A percentile compares a stretch with the other conserved stretches of the same genome.
Evolutionary conservation across 2,113 vertebrate genomes (phyloP).

Genomic region (Brachyistius frenatus): DNA sequence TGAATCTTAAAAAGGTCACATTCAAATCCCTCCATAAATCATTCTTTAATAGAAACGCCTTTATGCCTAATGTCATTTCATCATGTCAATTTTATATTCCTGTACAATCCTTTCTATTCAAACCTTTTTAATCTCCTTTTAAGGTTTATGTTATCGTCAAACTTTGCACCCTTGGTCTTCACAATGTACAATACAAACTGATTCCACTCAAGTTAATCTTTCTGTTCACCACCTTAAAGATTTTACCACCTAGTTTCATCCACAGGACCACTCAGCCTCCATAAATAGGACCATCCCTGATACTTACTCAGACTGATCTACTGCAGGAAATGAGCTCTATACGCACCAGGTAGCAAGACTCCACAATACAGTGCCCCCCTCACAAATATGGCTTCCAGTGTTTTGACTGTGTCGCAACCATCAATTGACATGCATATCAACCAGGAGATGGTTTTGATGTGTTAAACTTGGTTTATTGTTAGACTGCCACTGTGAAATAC

Average conservation of each 20-base stretch:
- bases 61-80: too few species aligned
- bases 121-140: too few species aligned
- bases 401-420: slow-evolving; percentile 54
- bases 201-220: slow-evolving; percentile 9
- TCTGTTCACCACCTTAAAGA: slow-evolving; percentile 18
- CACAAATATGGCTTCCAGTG: slow-evolving; percentile 47
- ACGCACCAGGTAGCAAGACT: slow-evolving; percentile 36
- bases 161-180: not conserved
- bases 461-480: slow-evolving; percentile 22
- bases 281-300: slow-evolving; percentile 71
- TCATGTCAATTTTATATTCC: too few species aligned
- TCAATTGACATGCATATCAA: slow-evolving; percentile 41
- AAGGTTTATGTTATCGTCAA: not conserved
- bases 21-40: too few species aligned
- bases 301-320: slow-evolving; percentile 35
- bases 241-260: slow-evolving; percentile 57
- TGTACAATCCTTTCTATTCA: too few species aligned
- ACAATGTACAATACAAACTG: slow-evolving; percentile 8
- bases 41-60: too few species aligned
- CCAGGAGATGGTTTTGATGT: slow-evolving; percentile 36
- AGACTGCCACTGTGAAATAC: slow-evolving; percentile 1
- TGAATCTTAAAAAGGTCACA: too few species aligned
- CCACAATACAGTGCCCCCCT: slow-evolving; percentile 56
- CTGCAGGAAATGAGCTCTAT: slow-evolving; percentile 78
- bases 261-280: slow-evolving; percentile 28